phyloP scores from a whole-genome alignment of 2,888 invertebrate genomes.

The Parnassius orleans region DNA sequence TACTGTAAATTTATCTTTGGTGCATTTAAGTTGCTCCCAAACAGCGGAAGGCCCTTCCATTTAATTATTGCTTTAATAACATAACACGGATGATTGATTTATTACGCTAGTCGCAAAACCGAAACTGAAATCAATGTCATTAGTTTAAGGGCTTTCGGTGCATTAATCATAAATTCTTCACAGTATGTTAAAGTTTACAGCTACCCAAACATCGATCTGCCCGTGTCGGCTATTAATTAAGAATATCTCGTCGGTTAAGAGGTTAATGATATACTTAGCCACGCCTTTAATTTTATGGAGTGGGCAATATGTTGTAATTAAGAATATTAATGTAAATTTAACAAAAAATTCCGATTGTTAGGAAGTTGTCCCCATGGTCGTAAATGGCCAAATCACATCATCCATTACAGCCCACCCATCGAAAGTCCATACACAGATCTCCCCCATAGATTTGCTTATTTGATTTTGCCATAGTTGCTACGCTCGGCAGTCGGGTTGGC shows the following conservation, averaged over 20 bases:
- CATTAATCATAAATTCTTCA: slow-evolving; percentile 60
- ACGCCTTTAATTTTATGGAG: neutral
- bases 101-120: slow-evolving; percentile 55
- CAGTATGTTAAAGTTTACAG: slow-evolving; percentile 9
- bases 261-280: neutral
- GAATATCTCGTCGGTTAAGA: neutral
- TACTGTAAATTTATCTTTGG: slow-evolving; percentile 15
- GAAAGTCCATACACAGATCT: no score
- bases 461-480: no score
- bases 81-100: slow-evolving; percentile 52
- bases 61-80: slow-evolving; percentile 43
- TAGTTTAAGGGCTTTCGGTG: slow-evolving; percentile 52
- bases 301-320: no score
- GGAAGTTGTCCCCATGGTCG: no score
- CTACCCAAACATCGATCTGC: neutral
- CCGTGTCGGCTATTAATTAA: neutral
- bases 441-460: no score
- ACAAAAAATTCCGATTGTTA: no score
- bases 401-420: no score
- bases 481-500: no score
- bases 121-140: slow-evolving; percentile 58
- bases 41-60: slow-evolving; percentile 30
- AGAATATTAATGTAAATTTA: no score
- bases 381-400: no score
- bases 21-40: slow-evolving; percentile 8